Percentiles rank a stretch among this genome's conserved stretches.
These are phyloP conservation scores for Drosophila nigromelanica DNA, from an alignment of 1,140 invertebrate species.

Conservation along the genomic window DNA sequence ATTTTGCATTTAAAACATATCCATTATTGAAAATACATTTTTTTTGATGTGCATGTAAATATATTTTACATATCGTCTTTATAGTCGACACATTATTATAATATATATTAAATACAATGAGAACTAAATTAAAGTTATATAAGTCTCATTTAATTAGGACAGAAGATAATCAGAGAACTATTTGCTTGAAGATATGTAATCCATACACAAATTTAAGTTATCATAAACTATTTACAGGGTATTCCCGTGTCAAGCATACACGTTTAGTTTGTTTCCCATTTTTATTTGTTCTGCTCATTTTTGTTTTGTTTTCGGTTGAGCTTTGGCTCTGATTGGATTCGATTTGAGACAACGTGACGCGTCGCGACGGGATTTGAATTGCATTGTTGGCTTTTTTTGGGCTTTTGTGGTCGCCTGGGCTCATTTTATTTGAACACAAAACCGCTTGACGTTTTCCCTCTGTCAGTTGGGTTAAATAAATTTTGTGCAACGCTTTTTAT, in stretches of 20 bases:
- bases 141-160: too few species aligned
- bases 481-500: background rate
- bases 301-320: slow-evolving; percentile 22
- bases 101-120: too few species aligned
- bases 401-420: slow-evolving; percentile 31
- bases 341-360: slow-evolving; percentile 8
- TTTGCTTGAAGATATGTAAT: too few species aligned
- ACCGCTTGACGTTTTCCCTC: slow-evolving; percentile 34
- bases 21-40: too few species aligned
- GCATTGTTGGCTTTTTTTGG: slow-evolving; percentile 35
- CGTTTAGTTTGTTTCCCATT: background rate
- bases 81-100: too few species aligned
- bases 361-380: slow-evolving; percentile 36
- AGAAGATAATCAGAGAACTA: too few species aligned
- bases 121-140: too few species aligned
- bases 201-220: too few species aligned
- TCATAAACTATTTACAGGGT: background rate
- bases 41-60: too few species aligned
- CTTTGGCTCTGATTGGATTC: slow-evolving; percentile 45
- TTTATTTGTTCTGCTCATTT: background rate
- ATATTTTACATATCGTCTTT: too few species aligned
- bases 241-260: background rate
- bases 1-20: too few species aligned
- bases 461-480: slow-evolving; percentile 11
- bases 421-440: slow-evolving; percentile 39